Conservation (phyloP, 2,113 vertebrate genomes). For the Thalassoma bifasciatum region DNA sequence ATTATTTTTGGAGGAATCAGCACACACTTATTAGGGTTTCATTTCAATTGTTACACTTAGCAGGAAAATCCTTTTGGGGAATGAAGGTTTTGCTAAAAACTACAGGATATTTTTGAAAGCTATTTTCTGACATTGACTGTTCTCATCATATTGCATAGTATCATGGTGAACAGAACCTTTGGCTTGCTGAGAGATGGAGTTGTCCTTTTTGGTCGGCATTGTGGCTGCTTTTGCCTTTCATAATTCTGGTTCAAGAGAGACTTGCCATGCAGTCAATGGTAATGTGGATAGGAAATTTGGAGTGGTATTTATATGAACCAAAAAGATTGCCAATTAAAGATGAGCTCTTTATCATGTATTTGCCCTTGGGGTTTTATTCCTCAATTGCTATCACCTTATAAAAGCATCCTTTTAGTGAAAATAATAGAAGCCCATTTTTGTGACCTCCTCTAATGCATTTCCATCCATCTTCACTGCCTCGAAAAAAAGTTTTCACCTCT, state of each 20-base stretch:
- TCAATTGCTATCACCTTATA: constrained; percentile 83
- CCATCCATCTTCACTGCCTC: constrained; percentile 80
- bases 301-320: constrained; percentile 76
- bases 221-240: constrained; percentile 64
- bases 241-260: constrained; percentile 77
- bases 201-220: constrained; percentile 73
- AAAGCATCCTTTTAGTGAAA: constrained; percentile 84
- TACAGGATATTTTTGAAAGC: constrained; percentile 29
- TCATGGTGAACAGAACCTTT: constrained; percentile 69
- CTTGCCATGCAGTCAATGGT: constrained; percentile 72
- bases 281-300: constrained; percentile 73
- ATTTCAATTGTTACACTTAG: constrained; percentile 2
- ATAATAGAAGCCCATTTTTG: constrained; percentile 83
- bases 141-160: constrained; percentile 56
- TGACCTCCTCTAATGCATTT: constrained; percentile 85
- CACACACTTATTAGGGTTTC: constrained; percentile 15
- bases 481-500: constrained; percentile 85
- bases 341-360: constrained; percentile 82
- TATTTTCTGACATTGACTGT: constrained; percentile 33
- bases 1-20: neutral
- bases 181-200: constrained; percentile 63
- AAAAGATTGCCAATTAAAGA: constrained; percentile 83
- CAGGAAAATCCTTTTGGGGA: neutral
- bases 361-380: constrained; percentile 83
- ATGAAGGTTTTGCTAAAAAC: constrained; percentile 31